Percentiles rank a stretch among this genome's conserved stretches.
Conservation (phyloP, 2,797 vertebrate species). For the Gephyroberyx darwinii region DNA sequence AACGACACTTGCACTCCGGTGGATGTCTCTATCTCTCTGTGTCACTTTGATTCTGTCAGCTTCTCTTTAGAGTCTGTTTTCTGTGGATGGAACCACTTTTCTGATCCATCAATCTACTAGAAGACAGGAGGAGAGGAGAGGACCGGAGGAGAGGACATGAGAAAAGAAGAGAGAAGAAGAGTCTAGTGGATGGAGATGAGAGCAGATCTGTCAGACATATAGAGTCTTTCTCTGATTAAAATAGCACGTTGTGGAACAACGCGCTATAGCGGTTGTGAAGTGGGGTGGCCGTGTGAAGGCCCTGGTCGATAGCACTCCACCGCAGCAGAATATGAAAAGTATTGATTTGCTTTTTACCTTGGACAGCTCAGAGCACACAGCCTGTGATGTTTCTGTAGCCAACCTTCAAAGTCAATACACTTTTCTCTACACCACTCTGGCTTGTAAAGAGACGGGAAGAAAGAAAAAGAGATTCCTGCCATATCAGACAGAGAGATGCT, state of each 20-base stretch:
- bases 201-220: conserved; percentile 47
- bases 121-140: conserved; percentile 34
- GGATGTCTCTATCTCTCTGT: conserved; percentile 56
- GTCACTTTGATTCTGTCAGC: conserved; percentile 70
- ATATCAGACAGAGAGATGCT: conserved; percentile 52
- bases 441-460: conserved; percentile 64
- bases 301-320: conserved; percentile 79
- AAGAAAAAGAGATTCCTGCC: conserved; percentile 68
- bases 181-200: conserved; percentile 33
- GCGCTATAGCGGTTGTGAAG: conserved; percentile 55
- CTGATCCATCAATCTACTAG: conserved; percentile 58
- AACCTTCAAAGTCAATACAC: conserved; percentile 76
- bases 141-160: conserved; percentile 4
- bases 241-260: conserved; percentile 64
- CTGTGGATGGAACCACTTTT: conserved; percentile 66
- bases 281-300: conserved; percentile 54
- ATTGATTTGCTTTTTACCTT: conserved; percentile 80
- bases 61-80: conserved; percentile 65
- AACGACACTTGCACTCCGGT: conserved; percentile 55
- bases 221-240: conserved; percentile 68
- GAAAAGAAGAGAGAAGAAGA: conserved; percentile 9
- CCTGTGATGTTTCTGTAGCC: conserved; percentile 77
- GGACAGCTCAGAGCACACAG: conserved; percentile 73
- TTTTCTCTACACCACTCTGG: conserved; percentile 71
- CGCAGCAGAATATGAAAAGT: conserved; percentile 80